Evolutionary conservation across 1,140 invertebrate genomes (phyloP).

Genomic region (Episyrphus balteatus): DNA sequence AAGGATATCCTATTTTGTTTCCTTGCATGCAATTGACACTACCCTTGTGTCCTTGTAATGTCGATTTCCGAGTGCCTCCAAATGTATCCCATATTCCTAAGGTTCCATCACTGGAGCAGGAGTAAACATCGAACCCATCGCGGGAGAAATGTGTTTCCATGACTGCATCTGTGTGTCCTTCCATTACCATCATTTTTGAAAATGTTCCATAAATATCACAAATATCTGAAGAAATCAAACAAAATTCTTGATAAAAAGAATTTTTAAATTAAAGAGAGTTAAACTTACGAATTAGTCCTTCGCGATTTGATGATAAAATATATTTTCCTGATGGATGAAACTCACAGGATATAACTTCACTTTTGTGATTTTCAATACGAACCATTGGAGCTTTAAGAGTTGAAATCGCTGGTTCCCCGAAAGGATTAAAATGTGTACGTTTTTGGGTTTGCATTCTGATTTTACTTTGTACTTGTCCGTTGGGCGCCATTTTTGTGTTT

Average conservation of each 20-base stretch:
- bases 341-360: conserved; percentile 86
- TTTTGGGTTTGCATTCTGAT: too few species aligned
- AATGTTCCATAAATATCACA: conserved; percentile 98
- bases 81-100: conserved; percentile 91
- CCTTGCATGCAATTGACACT: conserved; percentile 81
- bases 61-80: conserved; percentile 76
- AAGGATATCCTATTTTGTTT: conserved; percentile 74
- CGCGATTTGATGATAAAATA: conserved; percentile 88
- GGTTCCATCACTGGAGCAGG: conserved; percentile 90
- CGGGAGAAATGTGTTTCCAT: conserved; percentile 94
- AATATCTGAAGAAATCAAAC: conserved; percentile 54
- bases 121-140: conserved; percentile 82
- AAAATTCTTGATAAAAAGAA: neutral
- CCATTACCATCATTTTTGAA: conserved; percentile 88
- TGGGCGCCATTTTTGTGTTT: too few species aligned
- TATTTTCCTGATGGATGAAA: conserved; percentile 95
- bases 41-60: conserved; percentile 79
- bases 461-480: too few species aligned
- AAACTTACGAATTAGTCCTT: conserved; percentile 87
- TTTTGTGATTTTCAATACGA: conserved; percentile 92
- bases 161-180: conserved; percentile 91
- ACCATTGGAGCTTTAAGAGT: conserved; percentile 89
- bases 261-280: neutral
- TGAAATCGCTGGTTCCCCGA: conserved; percentile 67
- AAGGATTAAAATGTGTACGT: neutral